Evolutionary conservation across 2,113 vertebrate species (phyloP).

Genomic region (Microcebus tavaratra): DNA sequence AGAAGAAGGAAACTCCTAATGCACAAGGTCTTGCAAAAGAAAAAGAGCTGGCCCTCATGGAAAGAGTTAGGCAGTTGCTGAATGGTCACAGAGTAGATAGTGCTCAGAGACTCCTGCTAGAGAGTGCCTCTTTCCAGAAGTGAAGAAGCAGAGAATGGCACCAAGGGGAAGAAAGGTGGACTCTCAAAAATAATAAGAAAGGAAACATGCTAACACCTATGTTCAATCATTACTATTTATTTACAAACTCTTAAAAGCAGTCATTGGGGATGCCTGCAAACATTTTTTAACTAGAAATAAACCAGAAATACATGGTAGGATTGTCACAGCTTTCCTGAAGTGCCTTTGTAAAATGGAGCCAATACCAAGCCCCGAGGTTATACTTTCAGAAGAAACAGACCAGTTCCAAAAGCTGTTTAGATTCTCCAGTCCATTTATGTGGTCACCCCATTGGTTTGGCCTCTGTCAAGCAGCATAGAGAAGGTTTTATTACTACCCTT

Average conservation of each 20-base stretch:
- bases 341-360: background rate
- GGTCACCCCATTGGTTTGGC: background rate
- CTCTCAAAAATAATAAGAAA: background rate
- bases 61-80: background rate
- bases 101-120: background rate
- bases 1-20: background rate
- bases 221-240: background rate
- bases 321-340: background rate
- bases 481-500: background rate
- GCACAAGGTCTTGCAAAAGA: background rate
- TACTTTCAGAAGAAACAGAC: conserved; percentile 9
- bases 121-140: background rate
- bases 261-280: background rate
- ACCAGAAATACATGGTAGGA: background rate
- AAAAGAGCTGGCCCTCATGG: background rate
- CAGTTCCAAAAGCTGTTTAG: background rate
- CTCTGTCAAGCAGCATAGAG: background rate
- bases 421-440: background rate
- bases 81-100: background rate
- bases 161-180: background rate
- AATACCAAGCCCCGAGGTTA: background rate
- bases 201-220: background rate
- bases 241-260: conserved; percentile 6
- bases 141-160: background rate
- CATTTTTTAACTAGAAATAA: conserved; percentile 8